These are phyloP conservation scores for Trichonephila inaurata DNA, from an alignment of 1,140 invertebrate genomes.

Conservation along the genomic window DNA sequence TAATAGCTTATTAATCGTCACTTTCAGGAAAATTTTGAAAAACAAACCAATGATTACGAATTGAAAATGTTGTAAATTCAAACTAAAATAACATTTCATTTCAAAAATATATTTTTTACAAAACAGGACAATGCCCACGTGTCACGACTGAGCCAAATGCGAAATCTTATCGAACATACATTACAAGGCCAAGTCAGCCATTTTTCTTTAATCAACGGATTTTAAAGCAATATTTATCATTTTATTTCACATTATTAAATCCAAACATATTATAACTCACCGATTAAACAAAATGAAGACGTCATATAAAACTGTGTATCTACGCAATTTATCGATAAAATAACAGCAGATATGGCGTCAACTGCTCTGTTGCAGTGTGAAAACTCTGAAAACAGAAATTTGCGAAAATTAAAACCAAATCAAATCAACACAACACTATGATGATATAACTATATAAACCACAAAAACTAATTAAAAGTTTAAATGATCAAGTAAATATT, in stretches of 20 bases:
- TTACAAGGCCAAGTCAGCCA: slow-evolving; percentile 55
- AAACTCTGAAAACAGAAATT: slow-evolving; percentile 51
- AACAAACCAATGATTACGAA: background rate
- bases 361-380: slow-evolving; percentile 71
- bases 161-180: slow-evolving; percentile 31
- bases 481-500: background rate
- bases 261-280: slow-evolving; percentile 40
- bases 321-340: slow-evolving; percentile 76
- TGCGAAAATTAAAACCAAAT: background rate
- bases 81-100: background rate
- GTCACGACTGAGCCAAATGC: slow-evolving; percentile 23
- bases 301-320: slow-evolving; percentile 77
- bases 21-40: background rate
- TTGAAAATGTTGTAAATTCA: background rate
- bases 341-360: slow-evolving; percentile 75
- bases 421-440: background rate
- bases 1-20: background rate
- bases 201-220: slow-evolving; percentile 6
- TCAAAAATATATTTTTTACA: background rate
- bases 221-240: background rate
- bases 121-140: slow-evolving; percentile 22
- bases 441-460: background rate
- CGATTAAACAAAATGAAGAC: slow-evolving; percentile 77
- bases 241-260: background rate
- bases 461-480: background rate